Percentiles rank a stretch among this genome's conserved stretches.
Conservation (phyloP, 1,140 invertebrate species). For the Drosophila kikkawai region DNA sequence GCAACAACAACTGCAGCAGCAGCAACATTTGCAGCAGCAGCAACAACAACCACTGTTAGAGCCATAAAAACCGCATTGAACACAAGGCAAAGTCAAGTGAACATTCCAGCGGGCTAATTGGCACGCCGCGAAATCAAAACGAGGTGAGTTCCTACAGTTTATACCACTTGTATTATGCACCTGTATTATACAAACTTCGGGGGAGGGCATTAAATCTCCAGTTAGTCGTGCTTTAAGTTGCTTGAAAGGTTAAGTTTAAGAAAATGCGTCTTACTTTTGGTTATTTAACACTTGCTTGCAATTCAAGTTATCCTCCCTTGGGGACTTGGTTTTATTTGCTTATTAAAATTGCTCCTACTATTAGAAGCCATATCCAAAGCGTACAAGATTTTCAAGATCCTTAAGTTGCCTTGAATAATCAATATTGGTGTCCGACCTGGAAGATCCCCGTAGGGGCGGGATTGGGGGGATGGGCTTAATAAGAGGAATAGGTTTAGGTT, state of each 20-base stretch:
- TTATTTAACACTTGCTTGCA: neutral
- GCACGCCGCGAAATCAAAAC: constrained; percentile 26
- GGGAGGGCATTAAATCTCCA: neutral
- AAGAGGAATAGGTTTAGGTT: too few relatives aligned
- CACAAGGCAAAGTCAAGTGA: constrained; percentile 47
- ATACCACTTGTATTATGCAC: neutral
- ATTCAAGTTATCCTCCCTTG: neutral
- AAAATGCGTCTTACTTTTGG: neutral
- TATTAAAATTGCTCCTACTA: neutral
- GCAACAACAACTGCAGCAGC: constrained; percentile 1
- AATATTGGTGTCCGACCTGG: too few relatives aligned
- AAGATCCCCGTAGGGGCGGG: too few relatives aligned
- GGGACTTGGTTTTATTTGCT: neutral
- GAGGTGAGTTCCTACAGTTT: constrained; percentile 57
- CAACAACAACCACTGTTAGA: neutral
- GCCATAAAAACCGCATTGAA: constrained; percentile 26
- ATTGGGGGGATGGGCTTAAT: too few relatives aligned
- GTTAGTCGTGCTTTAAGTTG: neutral
- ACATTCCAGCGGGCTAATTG: constrained; percentile 71
- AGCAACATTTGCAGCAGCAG: constrained; percentile 1
- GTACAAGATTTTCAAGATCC: neutral
- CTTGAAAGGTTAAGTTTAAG: neutral
- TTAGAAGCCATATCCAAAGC: too few relatives aligned
- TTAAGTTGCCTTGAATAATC: too few relatives aligned
- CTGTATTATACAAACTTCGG: neutral